phyloP scores from a whole-genome alignment of 2,113 vertebrate genomes.

The Phrynocephalus versicolor region DNA sequence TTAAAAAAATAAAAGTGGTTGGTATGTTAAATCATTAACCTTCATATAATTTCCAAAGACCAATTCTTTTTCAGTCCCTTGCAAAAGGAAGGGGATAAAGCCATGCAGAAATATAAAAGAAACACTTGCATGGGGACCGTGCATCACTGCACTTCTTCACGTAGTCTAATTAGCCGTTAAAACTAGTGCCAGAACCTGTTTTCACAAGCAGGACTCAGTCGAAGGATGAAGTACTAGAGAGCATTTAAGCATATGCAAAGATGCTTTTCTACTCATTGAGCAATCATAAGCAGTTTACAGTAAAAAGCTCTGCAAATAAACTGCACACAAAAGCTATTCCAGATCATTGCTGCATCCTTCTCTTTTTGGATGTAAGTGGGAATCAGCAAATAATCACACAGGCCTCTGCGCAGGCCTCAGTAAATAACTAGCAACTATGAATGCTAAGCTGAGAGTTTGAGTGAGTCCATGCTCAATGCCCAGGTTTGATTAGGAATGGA shows the following conservation, averaged over 20 bases:
- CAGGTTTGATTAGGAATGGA: background rate
- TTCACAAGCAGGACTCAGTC: background rate
- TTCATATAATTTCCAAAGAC: background rate
- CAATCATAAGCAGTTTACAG: background rate
- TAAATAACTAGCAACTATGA: background rate
- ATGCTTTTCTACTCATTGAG: background rate
- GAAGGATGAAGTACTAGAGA: background rate
- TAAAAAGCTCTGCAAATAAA: background rate
- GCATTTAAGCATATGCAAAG: background rate
- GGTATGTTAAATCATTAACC: too few species aligned
- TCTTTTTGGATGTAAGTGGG: background rate
- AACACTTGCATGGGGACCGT: background rate
- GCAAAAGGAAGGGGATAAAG: background rate
- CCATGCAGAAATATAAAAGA: background rate
- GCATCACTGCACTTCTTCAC: background rate
- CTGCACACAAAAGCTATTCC: background rate
- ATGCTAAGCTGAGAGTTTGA: background rate
- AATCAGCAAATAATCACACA: background rate
- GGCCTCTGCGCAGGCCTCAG: slow-evolving; percentile 8
- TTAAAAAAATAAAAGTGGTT: background rate
- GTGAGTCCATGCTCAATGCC: slow-evolving; percentile 19
- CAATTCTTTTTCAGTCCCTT: background rate
- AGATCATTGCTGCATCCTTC: background rate
- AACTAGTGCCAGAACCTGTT: background rate
- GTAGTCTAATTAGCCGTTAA: background rate